A percentile compares a stretch with the other conserved stretches of the same genome.
Evolutionary conservation across 2,113 vertebrate species (phyloP).

Genomic region (Apodemus speciosus): DNA sequence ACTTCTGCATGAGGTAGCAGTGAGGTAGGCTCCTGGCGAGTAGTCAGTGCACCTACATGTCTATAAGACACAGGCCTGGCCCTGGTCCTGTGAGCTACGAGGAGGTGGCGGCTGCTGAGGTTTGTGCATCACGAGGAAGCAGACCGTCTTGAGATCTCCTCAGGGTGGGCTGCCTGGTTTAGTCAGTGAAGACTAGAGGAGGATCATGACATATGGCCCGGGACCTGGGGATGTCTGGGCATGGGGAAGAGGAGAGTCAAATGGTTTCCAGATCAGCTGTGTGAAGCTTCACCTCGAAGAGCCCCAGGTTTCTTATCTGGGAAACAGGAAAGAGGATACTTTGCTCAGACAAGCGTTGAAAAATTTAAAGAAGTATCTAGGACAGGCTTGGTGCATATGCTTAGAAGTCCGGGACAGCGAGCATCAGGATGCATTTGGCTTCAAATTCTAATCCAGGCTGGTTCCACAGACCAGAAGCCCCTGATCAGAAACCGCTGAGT

Average conservation of each 20-base stretch:
- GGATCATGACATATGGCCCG: rapidly evolving
- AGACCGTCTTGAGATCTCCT: background rate
- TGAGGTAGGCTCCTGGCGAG: background rate
- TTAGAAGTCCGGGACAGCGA: background rate
- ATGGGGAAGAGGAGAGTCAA: no score
- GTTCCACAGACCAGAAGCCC: background rate
- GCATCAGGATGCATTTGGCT: background rate
- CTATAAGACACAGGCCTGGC: no score
- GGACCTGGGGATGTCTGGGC: background rate
- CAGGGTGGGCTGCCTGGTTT: background rate
- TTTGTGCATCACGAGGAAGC: background rate
- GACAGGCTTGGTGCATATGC: background rate
- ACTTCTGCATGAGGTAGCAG: background rate
- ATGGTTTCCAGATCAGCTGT: background rate
- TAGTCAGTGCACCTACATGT: background rate
- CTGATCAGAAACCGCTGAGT: background rate
- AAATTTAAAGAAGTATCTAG: background rate
- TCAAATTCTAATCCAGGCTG: background rate
- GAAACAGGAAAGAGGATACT: background rate
- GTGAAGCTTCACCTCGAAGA: background rate
- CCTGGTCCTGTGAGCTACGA: rapidly evolving
- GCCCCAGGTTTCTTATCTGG: background rate
- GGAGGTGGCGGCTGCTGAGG: background rate
- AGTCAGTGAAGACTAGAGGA: no score
- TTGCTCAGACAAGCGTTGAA: background rate